Evolutionary conservation across 2,113 vertebrate species (phyloP), one percentile per base, ranked within the genome.

Genomic region (Lichenostomus cassidix): DNA sequence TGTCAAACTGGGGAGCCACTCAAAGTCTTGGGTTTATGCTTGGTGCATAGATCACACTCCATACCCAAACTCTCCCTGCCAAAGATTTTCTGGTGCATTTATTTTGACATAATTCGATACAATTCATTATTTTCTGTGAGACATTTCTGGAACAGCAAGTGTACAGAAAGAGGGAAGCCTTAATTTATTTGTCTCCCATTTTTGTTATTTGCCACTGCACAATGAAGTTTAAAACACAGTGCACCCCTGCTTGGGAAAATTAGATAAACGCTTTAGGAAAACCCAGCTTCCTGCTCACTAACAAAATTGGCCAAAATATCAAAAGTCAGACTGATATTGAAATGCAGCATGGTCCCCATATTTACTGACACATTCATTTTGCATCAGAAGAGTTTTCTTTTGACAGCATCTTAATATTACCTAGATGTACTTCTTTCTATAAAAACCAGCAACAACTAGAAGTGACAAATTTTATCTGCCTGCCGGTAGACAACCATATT

Each of bases 361-460:
- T 58, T 89, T 73, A 65, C 39, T 14, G 39, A 53, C 29, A 15
- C 20, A 44, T 39, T 39, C 21, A 20, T 55, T 69, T 95, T 87
- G 56, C 20, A 69, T 10, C 31, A 35, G 52, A 89, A 60, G 7
- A 78, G 27, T 56, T 55, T 74, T 75, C 23, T 91, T 95, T 76
- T 47, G 55, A 77, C 50, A 77, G 25, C 28, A 70, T 35, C 35
- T 55, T 77, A 64, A 31, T 83, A 65, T 64, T 84, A 77, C 56
- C 42, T 74, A 52, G 55, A 39, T 37, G 2, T 31, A 42, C 8
- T 55, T 77, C 53, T 87, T 92, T 58, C 85, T 77, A 37, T 67
- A 62, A 79, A 95, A 89, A 91, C 64, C 49, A 95, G 53, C 21
- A 75, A 33, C 49, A 79, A 78, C 59, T 39, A 56, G 39, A 90